Percentiles rank a stretch among this genome's conserved stretches.
These are phyloP conservation scores for Synergus laeviventris DNA, from an alignment of 2,888 invertebrate genomes.

Conservation along the genomic window DNA sequence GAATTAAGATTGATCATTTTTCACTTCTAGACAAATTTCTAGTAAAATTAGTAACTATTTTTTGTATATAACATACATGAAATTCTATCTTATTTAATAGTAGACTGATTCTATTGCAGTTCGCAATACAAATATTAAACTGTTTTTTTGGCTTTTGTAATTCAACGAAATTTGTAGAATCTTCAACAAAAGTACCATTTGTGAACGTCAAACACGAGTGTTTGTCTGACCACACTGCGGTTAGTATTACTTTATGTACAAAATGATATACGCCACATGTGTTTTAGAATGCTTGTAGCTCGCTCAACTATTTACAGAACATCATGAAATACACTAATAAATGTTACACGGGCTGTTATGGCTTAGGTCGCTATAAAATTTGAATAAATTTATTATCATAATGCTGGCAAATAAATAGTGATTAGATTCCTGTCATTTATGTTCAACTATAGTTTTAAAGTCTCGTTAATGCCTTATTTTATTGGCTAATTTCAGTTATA, in stretches of 20 bases:
- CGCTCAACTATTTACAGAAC: conserved; percentile 6
- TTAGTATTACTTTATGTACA: conserved; percentile 24
- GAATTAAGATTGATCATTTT: background rate
- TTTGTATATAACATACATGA: background rate
- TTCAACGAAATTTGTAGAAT: conserved; percentile 3
- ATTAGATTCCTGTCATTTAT: background rate
- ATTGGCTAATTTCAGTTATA: background rate
- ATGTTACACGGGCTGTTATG: conserved; percentile 3
- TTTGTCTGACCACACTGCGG: conserved; percentile 19
- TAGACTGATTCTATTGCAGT: background rate
- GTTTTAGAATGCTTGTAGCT: background rate
- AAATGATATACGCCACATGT: conserved; percentile 14
- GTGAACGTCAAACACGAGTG: conserved; percentile 41
- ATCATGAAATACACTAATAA: conserved; percentile 18
- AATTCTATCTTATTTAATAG: background rate
- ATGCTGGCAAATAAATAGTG: background rate
- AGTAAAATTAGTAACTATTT: background rate
- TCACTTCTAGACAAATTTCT: background rate
- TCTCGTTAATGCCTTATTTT: background rate
- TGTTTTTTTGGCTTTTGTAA: background rate
- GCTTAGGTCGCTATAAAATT: background rate
- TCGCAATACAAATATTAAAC: background rate
- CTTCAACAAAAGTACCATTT: conserved; percentile 27
- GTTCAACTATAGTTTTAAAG: background rate
- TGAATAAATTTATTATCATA: background rate